A percentile compares a stretch with the other conserved stretches of the same genome.
These are phyloP conservation scores for Bovichtus diacanthus DNA, from an alignment of 2,797 vertebrate genomes.

Conservation along the genomic window DNA sequence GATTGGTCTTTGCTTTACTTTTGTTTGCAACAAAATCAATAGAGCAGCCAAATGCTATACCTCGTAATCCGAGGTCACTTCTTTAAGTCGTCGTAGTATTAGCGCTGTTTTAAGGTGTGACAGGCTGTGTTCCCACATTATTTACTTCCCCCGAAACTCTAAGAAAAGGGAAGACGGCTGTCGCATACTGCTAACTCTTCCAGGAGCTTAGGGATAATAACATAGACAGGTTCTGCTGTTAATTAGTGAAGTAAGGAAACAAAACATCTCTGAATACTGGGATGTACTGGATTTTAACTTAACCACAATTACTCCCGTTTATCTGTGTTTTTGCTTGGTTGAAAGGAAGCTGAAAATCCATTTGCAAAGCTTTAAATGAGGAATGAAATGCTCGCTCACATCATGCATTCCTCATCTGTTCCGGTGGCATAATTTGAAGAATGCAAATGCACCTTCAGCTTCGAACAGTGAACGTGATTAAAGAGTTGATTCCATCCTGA, in stretches of 20 bases:
- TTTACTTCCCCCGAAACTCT: not conserved
- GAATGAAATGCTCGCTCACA: slow-evolving; percentile 43
- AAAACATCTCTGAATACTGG: slow-evolving; percentile 11
- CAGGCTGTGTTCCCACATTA: too few relatives aligned
- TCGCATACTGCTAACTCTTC: too few relatives aligned
- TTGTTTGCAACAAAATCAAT: not conserved
- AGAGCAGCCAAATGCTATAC: not conserved
- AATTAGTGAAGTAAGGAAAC: slow-evolving; percentile 1
- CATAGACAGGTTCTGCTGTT: not conserved
- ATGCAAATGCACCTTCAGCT: slow-evolving; percentile 46
- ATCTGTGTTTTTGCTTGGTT: slow-evolving; percentile 44
- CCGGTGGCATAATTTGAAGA: slow-evolving; percentile 36
- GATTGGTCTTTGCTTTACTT: too few relatives aligned
- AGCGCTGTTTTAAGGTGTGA: too few relatives aligned
- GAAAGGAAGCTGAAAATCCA: slow-evolving; percentile 37
- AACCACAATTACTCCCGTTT: not conserved
- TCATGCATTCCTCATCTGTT: slow-evolving; percentile 21
- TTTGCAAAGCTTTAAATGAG: slow-evolving; percentile 51
- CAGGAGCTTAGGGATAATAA: not conserved
- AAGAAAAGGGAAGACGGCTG: not conserved
- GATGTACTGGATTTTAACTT: slow-evolving; percentile 24
- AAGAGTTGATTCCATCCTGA: slow-evolving; percentile 31
- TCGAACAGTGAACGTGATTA: not conserved
- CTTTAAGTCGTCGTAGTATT: not conserved
- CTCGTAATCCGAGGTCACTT: not conserved